phyloP scores from a whole-genome alignment of 2,888 invertebrate genomes.

The Periphyllus acericola region DNA sequence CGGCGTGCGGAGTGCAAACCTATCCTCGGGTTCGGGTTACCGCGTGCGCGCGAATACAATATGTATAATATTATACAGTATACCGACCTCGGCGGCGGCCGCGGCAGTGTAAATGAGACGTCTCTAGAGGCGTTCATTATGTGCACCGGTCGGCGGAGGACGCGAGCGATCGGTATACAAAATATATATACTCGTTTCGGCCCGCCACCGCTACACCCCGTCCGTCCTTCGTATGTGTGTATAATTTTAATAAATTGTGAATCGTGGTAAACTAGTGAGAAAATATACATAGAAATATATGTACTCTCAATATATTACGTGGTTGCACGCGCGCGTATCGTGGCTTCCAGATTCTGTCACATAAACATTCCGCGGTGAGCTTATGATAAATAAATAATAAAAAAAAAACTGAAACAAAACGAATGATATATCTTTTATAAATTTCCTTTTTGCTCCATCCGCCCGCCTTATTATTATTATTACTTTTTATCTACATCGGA shows the following conservation, averaged over 20 bases:
- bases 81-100: background rate
- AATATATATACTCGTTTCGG: background rate
- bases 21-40: slow-evolving; percentile 1
- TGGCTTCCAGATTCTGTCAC: slow-evolving; percentile 15
- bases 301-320: background rate
- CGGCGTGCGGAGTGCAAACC: background rate
- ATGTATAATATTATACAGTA: background rate
- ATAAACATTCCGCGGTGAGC: slow-evolving; percentile 8
- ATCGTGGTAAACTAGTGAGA: background rate
- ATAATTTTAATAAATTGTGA: slow-evolving; percentile 22
- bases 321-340: background rate
- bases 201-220: background rate
- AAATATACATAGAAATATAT: background rate
- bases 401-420: background rate
- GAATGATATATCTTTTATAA: background rate
- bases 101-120: background rate
- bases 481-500: background rate
- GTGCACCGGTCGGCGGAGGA: background rate
- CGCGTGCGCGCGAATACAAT: background rate
- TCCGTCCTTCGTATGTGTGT: background rate
- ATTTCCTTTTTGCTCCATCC: background rate
- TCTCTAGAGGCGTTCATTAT: background rate
- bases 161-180: background rate
- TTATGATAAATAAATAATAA: background rate
- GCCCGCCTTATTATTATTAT: background rate